A percentile compares a stretch with the other conserved stretches of the same genome.
These are phyloP conservation scores for Sclerurus mexicanus DNA, from an alignment of 2,113 vertebrate species.

Conservation along the genomic window DNA sequence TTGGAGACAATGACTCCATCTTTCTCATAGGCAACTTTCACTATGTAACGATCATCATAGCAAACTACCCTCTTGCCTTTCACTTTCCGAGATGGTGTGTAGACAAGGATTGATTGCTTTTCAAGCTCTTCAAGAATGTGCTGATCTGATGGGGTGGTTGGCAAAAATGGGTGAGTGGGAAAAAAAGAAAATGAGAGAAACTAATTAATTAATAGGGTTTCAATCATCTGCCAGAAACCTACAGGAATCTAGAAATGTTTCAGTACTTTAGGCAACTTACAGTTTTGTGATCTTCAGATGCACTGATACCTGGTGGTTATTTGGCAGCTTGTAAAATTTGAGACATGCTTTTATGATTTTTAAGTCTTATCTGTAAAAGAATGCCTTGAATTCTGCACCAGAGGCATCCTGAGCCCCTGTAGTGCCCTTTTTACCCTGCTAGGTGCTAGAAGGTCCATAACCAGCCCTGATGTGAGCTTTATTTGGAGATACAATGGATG, in stretches of 20 bases:
- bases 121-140: conserved; percentile 85
- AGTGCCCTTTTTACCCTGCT: background rate
- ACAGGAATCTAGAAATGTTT: background rate
- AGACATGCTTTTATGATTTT: background rate
- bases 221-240: background rate
- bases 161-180: background rate
- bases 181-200: background rate
- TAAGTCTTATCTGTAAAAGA: background rate
- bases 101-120: conserved; percentile 83
- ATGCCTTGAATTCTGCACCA: background rate
- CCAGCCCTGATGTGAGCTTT: background rate
- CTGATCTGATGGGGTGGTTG: conserved; percentile 72
- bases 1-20: conserved; percentile 92
- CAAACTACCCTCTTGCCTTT: conserved; percentile 89
- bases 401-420: background rate
- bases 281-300: background rate
- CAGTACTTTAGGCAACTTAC: background rate
- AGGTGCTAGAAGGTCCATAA: background rate
- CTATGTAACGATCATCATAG: conserved; percentile 89
- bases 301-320: background rate
- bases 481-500: background rate
- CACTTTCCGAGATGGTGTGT: conserved; percentile 86
- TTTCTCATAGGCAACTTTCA: conserved; percentile 83
- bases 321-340: background rate
- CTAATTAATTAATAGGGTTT: background rate